These are phyloP conservation scores for Origma solitaria DNA, from an alignment of 2,113 vertebrate genomes.

Conservation along the genomic window DNA sequence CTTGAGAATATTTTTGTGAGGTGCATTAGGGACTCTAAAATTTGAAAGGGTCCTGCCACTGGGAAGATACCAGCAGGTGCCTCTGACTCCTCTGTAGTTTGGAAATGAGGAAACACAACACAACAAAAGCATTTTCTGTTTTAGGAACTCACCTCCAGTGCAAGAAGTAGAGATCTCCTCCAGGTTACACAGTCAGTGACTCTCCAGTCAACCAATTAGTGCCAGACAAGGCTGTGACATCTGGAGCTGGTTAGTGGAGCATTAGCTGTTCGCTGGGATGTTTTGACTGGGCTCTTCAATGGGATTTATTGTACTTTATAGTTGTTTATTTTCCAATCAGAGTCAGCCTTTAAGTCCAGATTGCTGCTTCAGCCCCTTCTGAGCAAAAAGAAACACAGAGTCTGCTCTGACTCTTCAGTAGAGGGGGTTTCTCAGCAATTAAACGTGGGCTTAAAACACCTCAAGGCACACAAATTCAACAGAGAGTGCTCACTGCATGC, in stretches of 20 bases:
- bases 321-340: slow-evolving; percentile 79
- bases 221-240: slow-evolving; percentile 69
- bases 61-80: background rate
- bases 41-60: background rate
- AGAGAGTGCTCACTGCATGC: background rate
- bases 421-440: background rate
- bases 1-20: background rate
- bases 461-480: background rate
- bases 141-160: background rate
- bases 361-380: slow-evolving; percentile 58
- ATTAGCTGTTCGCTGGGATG: slow-evolving; percentile 68
- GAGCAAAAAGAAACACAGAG: slow-evolving; percentile 35
- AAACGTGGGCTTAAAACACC: background rate
- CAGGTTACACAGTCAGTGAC: slow-evolving; percentile 49
- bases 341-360: slow-evolving; percentile 71
- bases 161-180: slow-evolving; percentile 27
- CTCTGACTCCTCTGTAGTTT: background rate
- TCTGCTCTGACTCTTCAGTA: background rate
- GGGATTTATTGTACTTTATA: slow-evolving; percentile 75
- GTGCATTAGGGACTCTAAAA: background rate
- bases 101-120: background rate
- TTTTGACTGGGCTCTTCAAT: slow-evolving; percentile 77
- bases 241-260: slow-evolving; percentile 71
- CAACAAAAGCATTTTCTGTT: background rate
- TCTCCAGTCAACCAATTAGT: slow-evolving; percentile 63